Percentiles rank a stretch among this genome's conserved stretches.
Evolutionary conservation across 2,797 vertebrate species (phyloP).

Genomic region (Dromococcyx pavoninus): DNA sequence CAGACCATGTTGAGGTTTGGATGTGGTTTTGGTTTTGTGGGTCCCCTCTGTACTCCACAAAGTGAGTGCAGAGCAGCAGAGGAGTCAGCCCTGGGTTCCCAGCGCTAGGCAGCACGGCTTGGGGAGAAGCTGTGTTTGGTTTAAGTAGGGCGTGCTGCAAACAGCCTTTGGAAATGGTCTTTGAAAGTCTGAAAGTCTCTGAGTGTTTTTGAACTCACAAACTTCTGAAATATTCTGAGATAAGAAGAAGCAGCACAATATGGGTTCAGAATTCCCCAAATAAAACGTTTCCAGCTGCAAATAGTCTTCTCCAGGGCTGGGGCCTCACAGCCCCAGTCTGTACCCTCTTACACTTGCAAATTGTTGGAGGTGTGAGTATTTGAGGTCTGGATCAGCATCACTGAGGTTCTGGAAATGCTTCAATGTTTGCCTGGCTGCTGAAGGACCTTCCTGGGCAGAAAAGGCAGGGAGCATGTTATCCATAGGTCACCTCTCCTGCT

Average conservation of each 20-base stretch:
- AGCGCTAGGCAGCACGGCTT: accelerated
- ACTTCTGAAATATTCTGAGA: accelerated
- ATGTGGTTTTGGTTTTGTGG: accelerated
- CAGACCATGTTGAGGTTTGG: accelerated
- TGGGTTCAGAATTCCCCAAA: accelerated
- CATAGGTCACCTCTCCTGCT: background rate
- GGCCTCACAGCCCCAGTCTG: background rate
- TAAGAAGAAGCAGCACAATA: accelerated
- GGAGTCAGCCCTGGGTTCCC: background rate
- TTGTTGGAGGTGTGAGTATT: accelerated
- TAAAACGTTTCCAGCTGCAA: background rate
- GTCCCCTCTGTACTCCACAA: background rate
- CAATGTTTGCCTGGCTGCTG: accelerated
- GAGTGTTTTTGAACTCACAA: accelerated
- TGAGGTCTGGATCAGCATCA: accelerated
- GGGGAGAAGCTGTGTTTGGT: accelerated
- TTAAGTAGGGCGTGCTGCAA: background rate
- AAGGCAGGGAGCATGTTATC: background rate
- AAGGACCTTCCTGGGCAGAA: background rate
- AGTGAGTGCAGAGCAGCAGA: accelerated
- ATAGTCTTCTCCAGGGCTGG: accelerated
- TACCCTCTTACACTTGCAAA: accelerated
- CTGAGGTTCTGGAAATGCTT: background rate
- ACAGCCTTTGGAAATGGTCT: background rate
- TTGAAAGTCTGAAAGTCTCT: no score